These are phyloP conservation scores for Cinara cedri DNA, from an alignment of 2,888 invertebrate species.

Conservation along the genomic window DNA sequence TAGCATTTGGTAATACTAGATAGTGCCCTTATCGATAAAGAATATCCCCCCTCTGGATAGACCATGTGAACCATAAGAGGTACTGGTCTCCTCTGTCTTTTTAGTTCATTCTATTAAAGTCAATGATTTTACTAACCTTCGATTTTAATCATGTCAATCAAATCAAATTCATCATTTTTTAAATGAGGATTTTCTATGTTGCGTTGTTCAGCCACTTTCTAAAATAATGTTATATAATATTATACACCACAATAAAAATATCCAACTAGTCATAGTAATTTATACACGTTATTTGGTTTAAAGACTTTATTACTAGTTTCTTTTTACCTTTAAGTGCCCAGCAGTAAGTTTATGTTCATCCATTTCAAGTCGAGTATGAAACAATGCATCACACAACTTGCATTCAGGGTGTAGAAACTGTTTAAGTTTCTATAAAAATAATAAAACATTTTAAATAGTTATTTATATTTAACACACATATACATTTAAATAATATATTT, in stretches of 20 bases:
- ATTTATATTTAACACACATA: not conserved
- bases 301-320: not conserved
- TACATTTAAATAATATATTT: conserved; percentile 8
- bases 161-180: conserved; percentile 60
- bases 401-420: conserved; percentile 86
- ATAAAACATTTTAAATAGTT: not conserved
- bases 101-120: too few species aligned
- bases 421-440: conserved; percentile 72
- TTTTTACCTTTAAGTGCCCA: conserved; percentile 68
- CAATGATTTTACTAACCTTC: conserved; percentile 31
- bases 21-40: too few species aligned
- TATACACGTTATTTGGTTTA: too few species aligned
- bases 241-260: not conserved
- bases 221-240: not conserved
- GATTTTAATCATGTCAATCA: conserved; percentile 59
- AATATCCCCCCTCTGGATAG: too few species aligned
- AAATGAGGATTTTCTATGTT: conserved; percentile 57
- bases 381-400: conserved; percentile 79
- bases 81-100: too few species aligned
- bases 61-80: too few species aligned
- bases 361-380: conserved; percentile 83
- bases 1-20: too few species aligned
- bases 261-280: too few species aligned
- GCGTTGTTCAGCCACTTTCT: conserved; percentile 60
- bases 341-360: conserved; percentile 81